These are phyloP conservation scores for Hesperia comma DNA, from an alignment of 2,888 invertebrate genomes.

Conservation along the genomic window DNA sequence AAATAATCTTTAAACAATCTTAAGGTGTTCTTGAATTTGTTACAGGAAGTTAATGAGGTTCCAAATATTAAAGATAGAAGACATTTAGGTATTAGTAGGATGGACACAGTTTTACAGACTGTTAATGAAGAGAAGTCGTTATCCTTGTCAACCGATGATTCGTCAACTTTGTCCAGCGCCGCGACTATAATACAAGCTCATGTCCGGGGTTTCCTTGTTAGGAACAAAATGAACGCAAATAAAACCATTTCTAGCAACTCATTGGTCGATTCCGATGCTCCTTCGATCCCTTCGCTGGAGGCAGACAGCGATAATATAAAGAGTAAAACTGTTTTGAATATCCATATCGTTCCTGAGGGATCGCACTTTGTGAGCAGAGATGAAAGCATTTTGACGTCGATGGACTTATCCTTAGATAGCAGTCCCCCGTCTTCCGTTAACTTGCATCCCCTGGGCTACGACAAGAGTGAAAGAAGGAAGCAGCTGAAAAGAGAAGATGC, in stretches of 20 bases:
- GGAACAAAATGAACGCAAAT: constrained; percentile 76
- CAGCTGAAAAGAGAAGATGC: constrained; percentile 79
- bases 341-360: constrained; percentile 75
- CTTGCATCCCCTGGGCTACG: constrained; percentile 72
- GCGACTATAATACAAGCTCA: constrained; percentile 88
- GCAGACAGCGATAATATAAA: constrained; percentile 61
- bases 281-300: constrained; percentile 62
- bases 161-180: constrained; percentile 80
- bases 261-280: constrained; percentile 65
- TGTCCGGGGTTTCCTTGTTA: constrained; percentile 86
- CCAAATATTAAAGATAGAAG: constrained; percentile 63
- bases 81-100: constrained; percentile 67
- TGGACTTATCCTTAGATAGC: constrained; percentile 72
- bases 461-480: constrained; percentile 73
- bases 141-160: constrained; percentile 78
- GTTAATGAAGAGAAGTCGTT: constrained; percentile 81
- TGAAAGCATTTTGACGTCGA: constrained; percentile 72
- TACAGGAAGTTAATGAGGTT: constrained; percentile 60
- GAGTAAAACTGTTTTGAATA: constrained; percentile 73
- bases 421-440: constrained; percentile 73
- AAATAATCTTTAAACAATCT: constrained; percentile 19
- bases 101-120: constrained; percentile 78
- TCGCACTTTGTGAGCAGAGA: constrained; percentile 70
- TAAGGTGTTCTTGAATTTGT: too few species aligned
- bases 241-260: constrained; percentile 72